Percentiles rank a stretch among this genome's conserved stretches.
These are phyloP conservation scores for Momotus momota DNA, from an alignment of 2,797 vertebrate species.

Conservation along the genomic window DNA sequence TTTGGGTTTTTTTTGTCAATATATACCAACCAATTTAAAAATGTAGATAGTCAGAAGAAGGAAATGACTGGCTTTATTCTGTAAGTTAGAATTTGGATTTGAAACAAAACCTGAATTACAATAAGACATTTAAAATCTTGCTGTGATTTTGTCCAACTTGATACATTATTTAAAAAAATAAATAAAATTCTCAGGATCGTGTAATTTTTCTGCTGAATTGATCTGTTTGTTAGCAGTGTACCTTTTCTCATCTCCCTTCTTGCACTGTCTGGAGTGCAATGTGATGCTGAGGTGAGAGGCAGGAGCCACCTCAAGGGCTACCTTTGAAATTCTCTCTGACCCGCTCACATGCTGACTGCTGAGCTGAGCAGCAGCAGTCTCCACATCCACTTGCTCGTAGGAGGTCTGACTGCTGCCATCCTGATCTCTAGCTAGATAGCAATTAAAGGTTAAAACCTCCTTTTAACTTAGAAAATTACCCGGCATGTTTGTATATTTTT, in stretches of 20 bases:
- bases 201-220: neutral
- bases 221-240: neutral
- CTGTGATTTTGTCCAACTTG: neutral
- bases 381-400: neutral
- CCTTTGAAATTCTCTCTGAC: accelerated
- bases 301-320: too few species aligned
- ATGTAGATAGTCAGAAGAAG: neutral
- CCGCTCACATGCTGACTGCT: accelerated
- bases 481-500: neutral
- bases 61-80: neutral
- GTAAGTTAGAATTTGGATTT: neutral
- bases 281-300: neutral
- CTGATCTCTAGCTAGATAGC: too few species aligned
- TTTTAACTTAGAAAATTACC: neutral
- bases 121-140: neutral
- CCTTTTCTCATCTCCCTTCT: neutral
- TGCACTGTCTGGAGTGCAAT: neutral
- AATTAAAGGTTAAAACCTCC: neutral
- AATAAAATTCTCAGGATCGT: neutral
- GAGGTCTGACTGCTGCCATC: neutral
- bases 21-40: neutral
- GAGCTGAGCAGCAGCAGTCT: too few species aligned
- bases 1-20: neutral
- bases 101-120: neutral
- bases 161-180: neutral